Base-by-base conservation (phyloP, 2,797 vertebrate genomes). In the Lagorchestes hirsutus region DNA sequence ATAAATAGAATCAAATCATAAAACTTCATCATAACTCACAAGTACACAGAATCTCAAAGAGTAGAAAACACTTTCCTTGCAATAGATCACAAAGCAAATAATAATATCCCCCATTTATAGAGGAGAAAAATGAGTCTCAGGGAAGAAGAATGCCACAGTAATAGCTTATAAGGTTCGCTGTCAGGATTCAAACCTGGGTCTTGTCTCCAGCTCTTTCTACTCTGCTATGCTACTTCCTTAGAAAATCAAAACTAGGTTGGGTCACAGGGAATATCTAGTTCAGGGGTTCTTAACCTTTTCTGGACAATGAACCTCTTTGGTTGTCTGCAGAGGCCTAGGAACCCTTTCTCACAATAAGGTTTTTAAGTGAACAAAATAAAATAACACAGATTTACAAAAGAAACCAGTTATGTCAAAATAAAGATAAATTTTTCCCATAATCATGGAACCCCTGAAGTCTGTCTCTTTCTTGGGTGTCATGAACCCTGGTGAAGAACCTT, bases 61-160 rank as follows among this genome's bases (percentile, higher is more conserved):
- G 18, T 22, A 40, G 67, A 82, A 82, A 82, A 82, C 1, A 24
- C 16, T 82, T 74, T 24, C n/a, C 5, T 46, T 9, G 6, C n/a
- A 82, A 82, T 46, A 46, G 9, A 0, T 5, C 1, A 24, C 67
- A 2, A 46, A 82, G 11, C 1, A 90, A 31, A 0, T 59, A 12
- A 1, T 14, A 22, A 4, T 12, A 74, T 3, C 16, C 22, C 31
- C 31, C 8, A 40, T 91, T 95, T 87, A 90, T 9, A 93, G 54
- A 54, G 16, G 2, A 56, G 91, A 54, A 96, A 91, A 91, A 11
- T 0, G n/a, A 93, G 54, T 46, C 54, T 92, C 34, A n/a, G 56
- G 40, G 34, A 94, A 93, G 62, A 28, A 22, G 57, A 87, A 31
- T 62, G 22, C 93, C 24, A 56, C 29, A 96, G 57, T 93, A 28